phyloP scores from a whole-genome alignment of 1,140 invertebrate species.

The Cydia amplana region DNA sequence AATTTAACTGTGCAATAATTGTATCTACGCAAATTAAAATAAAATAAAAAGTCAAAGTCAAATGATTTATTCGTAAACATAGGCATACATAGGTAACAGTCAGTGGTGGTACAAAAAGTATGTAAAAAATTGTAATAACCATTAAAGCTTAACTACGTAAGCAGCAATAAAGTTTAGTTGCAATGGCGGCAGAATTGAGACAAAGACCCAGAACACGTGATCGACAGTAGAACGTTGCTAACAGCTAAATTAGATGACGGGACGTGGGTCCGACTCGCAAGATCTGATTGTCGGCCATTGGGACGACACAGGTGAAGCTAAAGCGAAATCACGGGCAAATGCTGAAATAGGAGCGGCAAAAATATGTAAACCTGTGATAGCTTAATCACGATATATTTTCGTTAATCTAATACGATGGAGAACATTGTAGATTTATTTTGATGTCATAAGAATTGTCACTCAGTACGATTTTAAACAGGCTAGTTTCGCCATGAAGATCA shows the following conservation, averaged over 20 bases:
- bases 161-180: no score
- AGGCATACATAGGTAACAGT: no score
- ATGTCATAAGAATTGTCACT: no score
- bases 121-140: no score
- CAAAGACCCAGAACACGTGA: neutral
- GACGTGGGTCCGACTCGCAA: slow-evolving; percentile 8
- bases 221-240: neutral
- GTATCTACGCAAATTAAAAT: no score
- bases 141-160: neutral
- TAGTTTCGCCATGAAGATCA: no score
- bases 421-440: no score
- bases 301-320: neutral
- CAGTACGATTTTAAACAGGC: no score
- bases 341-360: neutral
- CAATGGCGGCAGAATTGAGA: neutral
- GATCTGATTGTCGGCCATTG: neutral
- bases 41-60: no score
- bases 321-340: neutral
- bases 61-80: no score
- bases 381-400: neutral
- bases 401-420: neutral
- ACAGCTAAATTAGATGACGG: neutral
- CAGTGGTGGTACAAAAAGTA: no score
- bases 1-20: no score
- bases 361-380: neutral